Percentiles rank a stretch among this genome's conserved stretches.
These are phyloP conservation scores for Drosophila mayaguana DNA, from an alignment of 2,888 invertebrate species.

Conservation along the genomic window DNA sequence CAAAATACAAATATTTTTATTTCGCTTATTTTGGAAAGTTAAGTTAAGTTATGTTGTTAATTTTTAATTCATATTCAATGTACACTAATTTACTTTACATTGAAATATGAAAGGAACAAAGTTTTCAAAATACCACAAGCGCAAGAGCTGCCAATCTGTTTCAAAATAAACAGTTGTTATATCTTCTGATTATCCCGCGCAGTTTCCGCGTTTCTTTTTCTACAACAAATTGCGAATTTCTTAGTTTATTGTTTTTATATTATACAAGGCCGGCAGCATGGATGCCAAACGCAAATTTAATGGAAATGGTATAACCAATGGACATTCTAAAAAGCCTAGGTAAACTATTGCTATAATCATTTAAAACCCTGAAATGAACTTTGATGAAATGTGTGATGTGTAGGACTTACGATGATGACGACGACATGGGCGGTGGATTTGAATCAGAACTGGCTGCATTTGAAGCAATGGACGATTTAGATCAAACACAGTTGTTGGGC, in stretches of 20 bases:
- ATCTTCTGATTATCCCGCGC: conserved; percentile 43
- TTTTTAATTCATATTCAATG: neutral
- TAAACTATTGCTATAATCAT: conserved; percentile 25
- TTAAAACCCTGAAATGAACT: neutral
- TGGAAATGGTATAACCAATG: conserved; percentile 52
- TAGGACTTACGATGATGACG: conserved; percentile 86
- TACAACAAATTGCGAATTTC: conserved; percentile 24
- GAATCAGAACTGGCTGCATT: conserved; percentile 88
- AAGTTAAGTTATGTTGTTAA: no score
- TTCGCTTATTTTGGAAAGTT: neutral
- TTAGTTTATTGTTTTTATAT: conserved; percentile 3
- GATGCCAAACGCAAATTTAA: conserved; percentile 68
- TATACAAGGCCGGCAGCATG: conserved; percentile 38
- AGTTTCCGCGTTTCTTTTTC: conserved; percentile 31
- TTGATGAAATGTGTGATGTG: neutral
- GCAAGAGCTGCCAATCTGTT: conserved; percentile 29
- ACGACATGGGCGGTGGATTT: conserved; percentile 88
- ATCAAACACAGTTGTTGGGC: conserved; percentile 86
- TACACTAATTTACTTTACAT: neutral
- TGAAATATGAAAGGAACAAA: neutral
- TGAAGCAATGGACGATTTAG: conserved; percentile 85
- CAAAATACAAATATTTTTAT: neutral
- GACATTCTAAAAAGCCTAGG: conserved; percentile 74
- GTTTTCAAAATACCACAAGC: neutral
- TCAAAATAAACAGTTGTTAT: conserved; percentile 33